A percentile compares a stretch with the other conserved stretches of the same genome.
phyloP scores from a whole-genome alignment of 1,140 invertebrate genomes.

The Drosophila neocordata region DNA sequence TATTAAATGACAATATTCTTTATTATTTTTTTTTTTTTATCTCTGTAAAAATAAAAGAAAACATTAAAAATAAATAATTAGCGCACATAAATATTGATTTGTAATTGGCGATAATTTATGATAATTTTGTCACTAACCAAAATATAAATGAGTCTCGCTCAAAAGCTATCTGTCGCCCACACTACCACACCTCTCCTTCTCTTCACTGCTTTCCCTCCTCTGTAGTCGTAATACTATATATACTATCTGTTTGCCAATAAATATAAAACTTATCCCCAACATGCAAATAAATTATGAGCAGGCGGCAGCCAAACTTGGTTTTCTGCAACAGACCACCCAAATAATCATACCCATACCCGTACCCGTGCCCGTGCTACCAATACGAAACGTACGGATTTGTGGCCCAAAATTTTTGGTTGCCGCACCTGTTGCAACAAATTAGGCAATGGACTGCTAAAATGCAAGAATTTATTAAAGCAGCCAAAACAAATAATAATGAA shows the following conservation, averaged over 20 bases:
- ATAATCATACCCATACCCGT: not conserved
- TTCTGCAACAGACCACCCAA: slow-evolving; percentile 1
- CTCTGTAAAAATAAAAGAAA: slow-evolving; percentile 3
- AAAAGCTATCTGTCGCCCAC: not conserved
- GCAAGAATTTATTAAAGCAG: slow-evolving; percentile 28
- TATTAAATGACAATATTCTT: not conserved
- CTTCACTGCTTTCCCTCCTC: not conserved
- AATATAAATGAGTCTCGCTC: slow-evolving; percentile 52
- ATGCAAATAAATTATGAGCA: slow-evolving; percentile 58
- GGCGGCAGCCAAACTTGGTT: slow-evolving; percentile 24
- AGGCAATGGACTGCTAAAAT: slow-evolving; percentile 30
- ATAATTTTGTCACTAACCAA: slow-evolving; percentile 33
- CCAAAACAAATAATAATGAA: slow-evolving; percentile 31
- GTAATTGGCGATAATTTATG: slow-evolving; percentile 50
- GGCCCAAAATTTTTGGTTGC: not conserved
- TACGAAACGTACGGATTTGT: not conserved
- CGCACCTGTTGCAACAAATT: slow-evolving; percentile 69
- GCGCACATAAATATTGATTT: slow-evolving; percentile 59
- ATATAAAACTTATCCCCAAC: slow-evolving; percentile 51
- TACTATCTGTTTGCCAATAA: slow-evolving; percentile 52
- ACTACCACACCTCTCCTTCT: not conserved
- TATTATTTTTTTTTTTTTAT: not conserved
- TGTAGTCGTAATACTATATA: slow-evolving; percentile 21
- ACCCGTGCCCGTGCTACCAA: not conserved
- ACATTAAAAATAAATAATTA: slow-evolving; percentile 49